These are phyloP conservation scores for Paralichthys olivaceus DNA, from an alignment of 2,113 vertebrate species.

Conservation along the genomic window DNA sequence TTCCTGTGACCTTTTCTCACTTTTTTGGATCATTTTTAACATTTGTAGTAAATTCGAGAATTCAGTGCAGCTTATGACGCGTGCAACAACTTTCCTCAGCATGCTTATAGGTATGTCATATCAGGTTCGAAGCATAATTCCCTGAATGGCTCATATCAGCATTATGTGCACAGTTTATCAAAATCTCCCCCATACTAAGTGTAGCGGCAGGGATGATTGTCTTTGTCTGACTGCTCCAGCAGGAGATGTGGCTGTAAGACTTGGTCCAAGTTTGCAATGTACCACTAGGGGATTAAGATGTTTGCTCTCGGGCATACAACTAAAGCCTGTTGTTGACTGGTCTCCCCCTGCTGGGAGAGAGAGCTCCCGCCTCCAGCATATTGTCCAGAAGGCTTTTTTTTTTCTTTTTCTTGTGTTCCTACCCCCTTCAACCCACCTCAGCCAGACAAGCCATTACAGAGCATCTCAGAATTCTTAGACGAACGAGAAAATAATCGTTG, in stretches of 20 bases:
- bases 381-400: slow-evolving; percentile 54
- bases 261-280: slow-evolving; percentile 67
- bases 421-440: slow-evolving; percentile 62
- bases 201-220: slow-evolving; percentile 58
- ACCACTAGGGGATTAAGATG: slow-evolving; percentile 67
- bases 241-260: slow-evolving; percentile 56
- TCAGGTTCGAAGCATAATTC: slow-evolving; percentile 60
- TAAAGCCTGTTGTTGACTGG: slow-evolving; percentile 61
- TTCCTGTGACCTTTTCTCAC: background rate
- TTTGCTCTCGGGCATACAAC: slow-evolving; percentile 61
- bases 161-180: slow-evolving; percentile 64
- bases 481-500: slow-evolving; percentile 80
- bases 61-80: slow-evolving; percentile 15
- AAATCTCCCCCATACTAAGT: slow-evolving; percentile 60
- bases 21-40: background rate
- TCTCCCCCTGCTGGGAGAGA: slow-evolving; percentile 64
- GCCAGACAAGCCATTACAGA: slow-evolving; percentile 76
- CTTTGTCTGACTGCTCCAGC: slow-evolving; percentile 65
- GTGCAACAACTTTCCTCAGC: slow-evolving; percentile 24
- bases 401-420: background rate
- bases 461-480: slow-evolving; percentile 80
- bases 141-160: slow-evolving; percentile 37
- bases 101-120: slow-evolving; percentile 59
- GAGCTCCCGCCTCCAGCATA: slow-evolving; percentile 56
- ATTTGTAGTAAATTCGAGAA: too few species aligned